Evolutionary conservation across 2,888 invertebrate species (phyloP), one percentile per base, ranked within the genome.

Genomic region (Stenurella melanura): DNA sequence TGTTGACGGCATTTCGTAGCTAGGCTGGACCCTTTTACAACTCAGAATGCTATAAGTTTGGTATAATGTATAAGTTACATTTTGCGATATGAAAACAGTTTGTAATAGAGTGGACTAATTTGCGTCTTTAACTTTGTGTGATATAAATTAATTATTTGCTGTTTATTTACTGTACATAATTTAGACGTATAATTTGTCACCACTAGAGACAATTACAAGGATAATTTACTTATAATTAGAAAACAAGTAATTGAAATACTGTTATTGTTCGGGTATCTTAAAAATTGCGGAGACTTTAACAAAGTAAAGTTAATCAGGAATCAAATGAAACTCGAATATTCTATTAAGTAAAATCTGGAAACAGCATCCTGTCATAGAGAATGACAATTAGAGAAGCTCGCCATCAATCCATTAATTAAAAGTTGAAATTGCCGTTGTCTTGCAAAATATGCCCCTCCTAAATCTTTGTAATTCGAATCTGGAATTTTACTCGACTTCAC

Each of bases 381-480:
- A 81, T 76, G 80, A 80, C 79, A 81, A 83, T 83, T 82, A 83
- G 81, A 78, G 60, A 42, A 60, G 75, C 73, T 73, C 79, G 77
- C 81, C 82, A 83, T 84, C 84, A 83, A 83, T 85, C 83, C 83
- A 83, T 83, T 85, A 86, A 86, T 86, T 85, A 85, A 85, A 86
- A 85, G 83, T 80, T 76, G 75, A 70, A 80, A 76, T 78, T 80
- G 82, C 79, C 73, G 78, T 83, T 83, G 82, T 78, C 83, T 82
- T 74, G 73, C 76, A 72, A 78, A 84, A 83, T 83, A 83, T 82
- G 57, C 34, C 54, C 60, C 64, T 64, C 78, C 21, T 70, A 75
- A 75, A 75, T 75, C 75, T 70, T 75, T 70, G 64, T 75, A 75
- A 75, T 74, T 74, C 74, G 74, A 68, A 68, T 68, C 74, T 34